Percentiles rank a stretch among this genome's conserved stretches.
Conservation (phyloP, 2,113 vertebrate genomes). For the Macaca nemestrina region DNA sequence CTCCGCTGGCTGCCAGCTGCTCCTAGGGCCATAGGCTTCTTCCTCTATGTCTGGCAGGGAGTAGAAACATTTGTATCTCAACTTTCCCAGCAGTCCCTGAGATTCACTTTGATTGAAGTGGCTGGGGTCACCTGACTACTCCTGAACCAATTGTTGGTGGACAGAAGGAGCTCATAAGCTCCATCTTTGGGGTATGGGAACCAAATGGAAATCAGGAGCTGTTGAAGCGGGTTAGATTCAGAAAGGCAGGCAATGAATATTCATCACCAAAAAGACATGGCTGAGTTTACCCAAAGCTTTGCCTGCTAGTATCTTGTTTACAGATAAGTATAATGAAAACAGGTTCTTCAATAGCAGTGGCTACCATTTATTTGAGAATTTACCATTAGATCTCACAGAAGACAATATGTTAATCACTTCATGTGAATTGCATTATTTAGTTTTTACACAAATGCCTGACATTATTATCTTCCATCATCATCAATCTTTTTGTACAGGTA, state of each 20-base stretch:
- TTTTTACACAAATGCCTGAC: neutral
- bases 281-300: neutral
- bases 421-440: neutral
- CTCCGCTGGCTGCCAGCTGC: neutral
- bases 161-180: neutral
- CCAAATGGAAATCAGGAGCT: neutral
- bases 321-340: neutral
- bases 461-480: neutral
- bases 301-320: neutral
- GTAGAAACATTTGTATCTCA: neutral
- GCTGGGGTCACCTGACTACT: neutral
- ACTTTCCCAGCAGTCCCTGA: neutral
- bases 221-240: neutral
- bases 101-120: neutral
- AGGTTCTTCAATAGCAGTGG: slow-evolving; percentile 9
- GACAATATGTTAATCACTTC: neutral
- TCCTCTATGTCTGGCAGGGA: neutral
- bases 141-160: neutral
- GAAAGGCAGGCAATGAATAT: neutral
- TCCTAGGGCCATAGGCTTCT: neutral
- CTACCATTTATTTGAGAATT: slow-evolving; percentile 3
- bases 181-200: neutral
- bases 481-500: neutral
- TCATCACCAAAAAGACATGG: neutral
- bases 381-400: neutral